Evolutionary conservation across 1,140 invertebrate genomes (phyloP).

Genomic region (Drosophila hydei): DNA sequence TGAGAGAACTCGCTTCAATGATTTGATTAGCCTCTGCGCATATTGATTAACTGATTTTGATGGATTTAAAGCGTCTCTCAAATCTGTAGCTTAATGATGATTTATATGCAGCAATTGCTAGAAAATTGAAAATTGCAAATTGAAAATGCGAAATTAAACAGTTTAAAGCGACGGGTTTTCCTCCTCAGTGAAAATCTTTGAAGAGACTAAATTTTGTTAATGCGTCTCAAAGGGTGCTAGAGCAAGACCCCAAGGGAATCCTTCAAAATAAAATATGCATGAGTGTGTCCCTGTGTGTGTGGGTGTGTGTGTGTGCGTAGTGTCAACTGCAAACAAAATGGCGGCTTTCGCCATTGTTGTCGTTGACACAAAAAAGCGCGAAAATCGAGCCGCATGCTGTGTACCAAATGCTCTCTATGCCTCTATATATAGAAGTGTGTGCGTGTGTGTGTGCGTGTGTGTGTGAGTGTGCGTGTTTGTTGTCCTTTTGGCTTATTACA

Average conservation of each 20-base stretch:
- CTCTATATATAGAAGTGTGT: conserved; percentile 8
- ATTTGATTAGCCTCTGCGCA: conserved; percentile 15
- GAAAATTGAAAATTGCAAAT: too few species aligned
- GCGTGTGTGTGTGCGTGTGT: conserved; percentile 13
- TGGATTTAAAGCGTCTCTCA: conserved; percentile 36
- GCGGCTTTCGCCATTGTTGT: conserved; percentile 56
- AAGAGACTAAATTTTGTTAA: background rate
- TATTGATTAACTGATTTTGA: conserved; percentile 42
- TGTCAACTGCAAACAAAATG: conserved; percentile 77
- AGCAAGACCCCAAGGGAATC: conserved; percentile 1
- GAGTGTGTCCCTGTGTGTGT: conserved; percentile 9
- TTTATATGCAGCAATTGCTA: conserved; percentile 7
- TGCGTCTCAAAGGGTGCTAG: background rate
- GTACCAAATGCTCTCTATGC: background rate
- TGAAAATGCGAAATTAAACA: conserved; percentile 28
- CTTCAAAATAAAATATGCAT: conserved; percentile 25
- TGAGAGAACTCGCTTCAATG: background rate
- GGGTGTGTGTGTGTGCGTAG: conserved; percentile 33
- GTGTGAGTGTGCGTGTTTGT: conserved; percentile 9
- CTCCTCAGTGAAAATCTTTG: too few species aligned
- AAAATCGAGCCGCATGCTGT: conserved; percentile 34
- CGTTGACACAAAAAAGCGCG: conserved; percentile 61
- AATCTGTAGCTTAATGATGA: conserved; percentile 34
- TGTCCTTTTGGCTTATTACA: conserved; percentile 41
- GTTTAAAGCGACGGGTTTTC: conserved; percentile 11